These are phyloP conservation scores for Rhamphomyia laevipes DNA, from an alignment of 2,888 invertebrate species.

Conservation along the genomic window DNA sequence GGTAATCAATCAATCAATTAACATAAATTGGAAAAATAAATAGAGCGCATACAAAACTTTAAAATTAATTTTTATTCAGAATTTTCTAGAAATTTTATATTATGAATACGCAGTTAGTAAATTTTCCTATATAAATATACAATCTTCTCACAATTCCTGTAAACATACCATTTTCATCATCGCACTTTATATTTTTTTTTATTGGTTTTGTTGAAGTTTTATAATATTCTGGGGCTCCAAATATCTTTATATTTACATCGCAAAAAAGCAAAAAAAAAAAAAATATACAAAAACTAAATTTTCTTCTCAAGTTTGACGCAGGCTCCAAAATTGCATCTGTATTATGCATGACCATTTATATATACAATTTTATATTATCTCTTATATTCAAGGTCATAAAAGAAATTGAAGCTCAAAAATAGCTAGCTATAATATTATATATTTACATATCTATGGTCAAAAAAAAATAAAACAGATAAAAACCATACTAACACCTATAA, in stretches of 20 bases:
- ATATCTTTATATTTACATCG: neutral
- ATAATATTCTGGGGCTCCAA: conserved; percentile 3
- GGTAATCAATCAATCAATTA: no score
- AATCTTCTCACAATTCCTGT: conserved; percentile 1
- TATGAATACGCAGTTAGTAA: no score
- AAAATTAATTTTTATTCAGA: no score
- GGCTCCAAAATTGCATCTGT: conserved; percentile 6
- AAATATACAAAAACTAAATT: no score
- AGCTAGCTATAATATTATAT: neutral
- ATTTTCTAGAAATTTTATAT: no score
- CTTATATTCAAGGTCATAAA: conserved; percentile 13
- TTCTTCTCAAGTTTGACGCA: neutral
- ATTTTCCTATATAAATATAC: no score
- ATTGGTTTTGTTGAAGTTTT: neutral
- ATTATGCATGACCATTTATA: neutral
- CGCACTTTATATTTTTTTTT: neutral
- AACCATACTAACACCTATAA: no score
- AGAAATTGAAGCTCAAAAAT: conserved; percentile 2
- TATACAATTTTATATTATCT: conserved; percentile 4
- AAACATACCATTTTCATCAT: conserved; percentile 2
- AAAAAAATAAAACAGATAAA: no score
- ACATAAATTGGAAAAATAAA: no score
- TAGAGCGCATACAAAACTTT: no score
- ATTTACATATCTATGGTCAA: neutral
- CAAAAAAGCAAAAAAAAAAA: no score